Evolutionary conservation across 2,888 invertebrate species (phyloP), one percentile per base, ranked within the genome.

Genomic region (Thyatira batis): DNA sequence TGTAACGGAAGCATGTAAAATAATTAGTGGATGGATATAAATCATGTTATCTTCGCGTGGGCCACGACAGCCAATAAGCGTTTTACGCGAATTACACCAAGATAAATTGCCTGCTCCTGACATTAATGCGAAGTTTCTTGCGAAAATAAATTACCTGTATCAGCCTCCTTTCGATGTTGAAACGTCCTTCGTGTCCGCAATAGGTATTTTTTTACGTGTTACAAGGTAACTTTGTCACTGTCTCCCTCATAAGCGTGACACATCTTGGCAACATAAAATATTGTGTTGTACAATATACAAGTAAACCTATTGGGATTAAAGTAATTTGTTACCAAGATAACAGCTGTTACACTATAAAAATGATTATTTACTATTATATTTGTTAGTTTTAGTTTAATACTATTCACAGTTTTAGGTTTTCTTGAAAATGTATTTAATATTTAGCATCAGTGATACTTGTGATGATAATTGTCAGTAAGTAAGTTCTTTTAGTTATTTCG

Each of bases 61-160:
- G 71, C 74, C 57, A 79, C 80, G 87, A 85, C 87, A 87, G 84
- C 88, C 85, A 87, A 87, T 87, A 89, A 87, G 83, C 86, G 85
- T 80, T 87, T 87, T 82, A 82, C 84, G 78, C 76, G 85, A 86
- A 85, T 88, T 84, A 85, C 80, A 75, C 70, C 76, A 81, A 85
- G 87, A 88, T 87, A 87, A 87, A 87, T 89, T 85, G 81, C 82
- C 76, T 64, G 67, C 70, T 72, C 69, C 78, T 80, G 86, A 85
- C 84, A 84, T 85, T 87, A 85, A 87, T 84, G 82, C 74, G 82
- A 83, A 85, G 74, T 85, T 87, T 82, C 81, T 76, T 72, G 69
- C 63, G 72, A 80, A 84, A 85, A 86, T 85, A 84, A 82, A 87
- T 85, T 84, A 82, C 83, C 82, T 85, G 84, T 82, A 82, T 85